Percentiles rank a stretch among this genome's conserved stretches.
phyloP scores from a whole-genome alignment of 1,140 invertebrate species.

The Olivierus martensii region DNA sequence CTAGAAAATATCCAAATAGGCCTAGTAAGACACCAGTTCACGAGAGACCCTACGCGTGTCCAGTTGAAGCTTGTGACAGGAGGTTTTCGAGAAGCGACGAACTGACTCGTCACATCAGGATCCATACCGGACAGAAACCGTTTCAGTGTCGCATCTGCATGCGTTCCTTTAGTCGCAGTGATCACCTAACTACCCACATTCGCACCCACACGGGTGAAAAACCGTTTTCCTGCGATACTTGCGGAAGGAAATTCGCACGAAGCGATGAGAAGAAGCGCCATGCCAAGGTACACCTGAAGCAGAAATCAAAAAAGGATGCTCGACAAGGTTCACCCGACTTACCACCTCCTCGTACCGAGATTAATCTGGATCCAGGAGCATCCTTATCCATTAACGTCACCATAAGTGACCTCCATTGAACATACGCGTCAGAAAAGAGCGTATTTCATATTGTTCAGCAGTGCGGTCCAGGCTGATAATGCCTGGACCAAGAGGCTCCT shows the following conservation, averaged over 20 bases:
- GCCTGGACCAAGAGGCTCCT: too few species aligned
- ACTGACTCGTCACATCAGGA: slow-evolving; percentile 93
- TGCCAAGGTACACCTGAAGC: slow-evolving; percentile 95
- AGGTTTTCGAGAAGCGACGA: slow-evolving; percentile 97
- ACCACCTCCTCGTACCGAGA: too few species aligned
- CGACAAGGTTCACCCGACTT: too few species aligned
- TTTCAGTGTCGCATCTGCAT: slow-evolving; percentile 99
- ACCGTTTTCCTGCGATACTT: slow-evolving; percentile 94
- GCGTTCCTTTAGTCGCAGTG: slow-evolving; percentile 91
- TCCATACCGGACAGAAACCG: slow-evolving; percentile 98
- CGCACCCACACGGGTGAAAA: slow-evolving; percentile 95
- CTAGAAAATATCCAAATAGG: slow-evolving; percentile 87
- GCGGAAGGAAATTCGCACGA: slow-evolving; percentile 93
- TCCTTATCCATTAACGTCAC: too few species aligned
- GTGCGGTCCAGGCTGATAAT: too few species aligned
- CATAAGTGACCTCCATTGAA: too few species aligned
- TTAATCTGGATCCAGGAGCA: too few species aligned
- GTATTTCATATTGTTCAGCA: too few species aligned
- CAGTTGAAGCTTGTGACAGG: slow-evolving; percentile 90
- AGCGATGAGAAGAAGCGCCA: slow-evolving; percentile 98
- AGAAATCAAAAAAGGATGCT: slow-evolving; percentile 32
- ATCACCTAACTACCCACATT: slow-evolving; percentile 91
- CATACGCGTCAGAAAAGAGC: too few species aligned
- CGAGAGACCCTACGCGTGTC: slow-evolving; percentile 95
- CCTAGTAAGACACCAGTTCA: slow-evolving; percentile 96